Base-by-base conservation (phyloP, 2,113 vertebrate genomes). In the Hemibagrus wyckioides region DNA sequence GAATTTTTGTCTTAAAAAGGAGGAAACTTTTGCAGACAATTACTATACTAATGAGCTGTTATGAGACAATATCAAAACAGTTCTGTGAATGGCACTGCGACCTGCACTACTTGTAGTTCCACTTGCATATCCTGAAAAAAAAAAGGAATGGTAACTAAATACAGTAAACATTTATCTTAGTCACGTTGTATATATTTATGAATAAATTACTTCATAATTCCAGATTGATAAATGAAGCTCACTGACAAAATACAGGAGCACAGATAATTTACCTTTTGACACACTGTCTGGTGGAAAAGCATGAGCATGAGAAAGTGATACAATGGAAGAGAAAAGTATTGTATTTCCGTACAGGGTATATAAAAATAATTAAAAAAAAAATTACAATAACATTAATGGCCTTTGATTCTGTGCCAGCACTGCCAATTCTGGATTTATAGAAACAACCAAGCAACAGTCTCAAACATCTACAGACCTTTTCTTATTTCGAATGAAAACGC, bases 381-480 rank as follows among this genome's bases (percentile, higher is more conserved):
- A 63, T 11, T n/a, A 19, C 30, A 23, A 39, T 41, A 39, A 75
- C 14, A 75, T 44, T 41, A 25, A 73, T 73, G 9, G 3, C 25
- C 73, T 86, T 79, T 79, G 65, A 67, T 84, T 57, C 79, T 73
- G 21, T 77, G 69, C 50, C 80, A 59, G 80, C 33, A 73, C 54
- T 63, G 57, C 76, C 77, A 73, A 75, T 41, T 36, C 57, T 28
- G 21, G 25, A 75, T 48, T 81, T 57, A 73, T 41, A 80, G 41
- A 90, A 80, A 33, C 13, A 56, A 56, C 7, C 41, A 36, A 81
- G 23, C 52, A 80, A 83, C 88, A n/a, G 77, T 93, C 92, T 93
- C 93, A 93, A 85, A 91, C 81, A 82, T 87, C 88, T 88, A 88
- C 83, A 89, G 65, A 86, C 86, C 82, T 73, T 23, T 63, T 88